Base-by-base conservation (phyloP, 2,113 vertebrate genomes). In the Motacilla tschutschensis region DNA sequence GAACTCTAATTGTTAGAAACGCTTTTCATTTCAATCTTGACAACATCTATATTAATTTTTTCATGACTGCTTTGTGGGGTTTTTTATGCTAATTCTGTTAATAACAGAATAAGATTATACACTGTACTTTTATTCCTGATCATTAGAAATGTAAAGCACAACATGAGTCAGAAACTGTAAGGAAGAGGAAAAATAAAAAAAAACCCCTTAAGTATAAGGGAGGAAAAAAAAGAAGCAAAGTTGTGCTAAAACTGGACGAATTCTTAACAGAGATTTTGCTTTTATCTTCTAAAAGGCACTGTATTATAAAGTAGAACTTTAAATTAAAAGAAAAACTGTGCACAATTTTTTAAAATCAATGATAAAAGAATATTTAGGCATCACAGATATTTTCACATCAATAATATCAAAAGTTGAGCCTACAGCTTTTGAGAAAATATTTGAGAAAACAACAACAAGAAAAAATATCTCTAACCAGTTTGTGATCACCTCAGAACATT, bases 31-130 rank as follows among this genome's bases (percentile, higher is more conserved):
- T 71, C 65, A 36, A 43, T 53, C 35, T 59, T 87, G 57, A 74
- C 48, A 88, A 84, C 7, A 77, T 85, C 47, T 12, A 12, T 26
- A 77, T n/a, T 71, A 59, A 67, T 79, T 85, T 79, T 36, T 75
- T 54, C 35, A 24, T 31, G 8, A 55, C 43, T 76, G 77, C 63
- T 83, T 60, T 17, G n/a, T 35, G 18, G 29, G 10, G 0, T 7
- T 47, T 73, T 86, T 88, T 2, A 79, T 59, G 43, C 26, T 82
- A 65, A 63, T 83, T 59, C 60, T 80, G 28, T 47, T 87, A 83
- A 85, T 74, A 92, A 70, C 8, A 63, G 51, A 70, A 21, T 71
- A 71, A 74, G 41, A 20, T 57, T 83, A 63, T 67, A 55, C 14
- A 20, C 2, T 74, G 8, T 24, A 54, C n/a, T 87, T 87, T 71